A percentile compares a stretch with the other conserved stretches of the same genome.
Conservation (phyloP, 2,888 invertebrate species). For the Hesperia comma region DNA sequence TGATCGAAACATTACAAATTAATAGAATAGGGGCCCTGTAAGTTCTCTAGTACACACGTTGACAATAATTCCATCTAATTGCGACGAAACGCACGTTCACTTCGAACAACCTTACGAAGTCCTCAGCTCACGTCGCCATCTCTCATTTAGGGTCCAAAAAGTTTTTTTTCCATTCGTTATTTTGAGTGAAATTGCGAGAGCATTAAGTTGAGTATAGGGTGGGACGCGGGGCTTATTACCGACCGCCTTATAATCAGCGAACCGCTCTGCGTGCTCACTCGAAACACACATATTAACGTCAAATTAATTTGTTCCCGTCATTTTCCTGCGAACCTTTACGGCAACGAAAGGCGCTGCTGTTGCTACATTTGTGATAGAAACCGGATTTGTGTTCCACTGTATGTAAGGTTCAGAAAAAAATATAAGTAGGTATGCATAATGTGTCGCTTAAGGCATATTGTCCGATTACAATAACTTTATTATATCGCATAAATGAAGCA, state of each 20-base stretch:
- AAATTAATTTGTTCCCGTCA: slow-evolving; percentile 74
- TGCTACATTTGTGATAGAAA: slow-evolving; percentile 35
- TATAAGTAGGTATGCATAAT: no score
- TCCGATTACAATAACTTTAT: slow-evolving; percentile 27
- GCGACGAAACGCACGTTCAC: slow-evolving; percentile 24
- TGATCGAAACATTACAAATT: no score
- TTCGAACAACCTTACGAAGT: slow-evolving; percentile 24
- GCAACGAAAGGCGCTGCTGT: slow-evolving; percentile 17
- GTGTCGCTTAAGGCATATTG: not conserved
- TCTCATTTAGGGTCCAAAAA: slow-evolving; percentile 67
- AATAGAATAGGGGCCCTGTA: no score
- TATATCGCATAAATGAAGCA: slow-evolving; percentile 12
- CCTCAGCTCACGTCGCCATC: slow-evolving; percentile 62
- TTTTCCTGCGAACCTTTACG: slow-evolving; percentile 36
- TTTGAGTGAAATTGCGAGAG: slow-evolving; percentile 83
- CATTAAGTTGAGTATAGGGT: slow-evolving; percentile 83
- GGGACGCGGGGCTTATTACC: slow-evolving; percentile 75
- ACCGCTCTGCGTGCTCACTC: slow-evolving; percentile 58
- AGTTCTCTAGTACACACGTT: slow-evolving; percentile 29
- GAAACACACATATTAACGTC: slow-evolving; percentile 55
- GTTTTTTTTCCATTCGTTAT: slow-evolving; percentile 81
- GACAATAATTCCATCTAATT: slow-evolving; percentile 37
- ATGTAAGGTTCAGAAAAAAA: no score
- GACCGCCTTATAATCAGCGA: slow-evolving; percentile 78
- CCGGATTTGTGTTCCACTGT: not conserved